Evolutionary conservation across 1,140 invertebrate genomes (phyloP).

Genomic region (Drosophila gunungcola): DNA sequence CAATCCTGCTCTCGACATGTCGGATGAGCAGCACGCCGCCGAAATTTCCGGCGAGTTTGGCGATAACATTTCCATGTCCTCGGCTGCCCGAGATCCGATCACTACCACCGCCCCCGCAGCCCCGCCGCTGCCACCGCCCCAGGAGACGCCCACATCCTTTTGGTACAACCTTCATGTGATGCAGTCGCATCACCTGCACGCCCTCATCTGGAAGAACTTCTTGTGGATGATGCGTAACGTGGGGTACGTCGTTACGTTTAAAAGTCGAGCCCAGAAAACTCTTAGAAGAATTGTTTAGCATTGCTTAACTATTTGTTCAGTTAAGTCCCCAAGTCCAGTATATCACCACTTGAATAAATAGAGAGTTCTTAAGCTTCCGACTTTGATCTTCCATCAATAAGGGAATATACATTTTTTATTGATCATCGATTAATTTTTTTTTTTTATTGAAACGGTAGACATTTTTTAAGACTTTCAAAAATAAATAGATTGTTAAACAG

Average conservation of each 20-base stretch:
- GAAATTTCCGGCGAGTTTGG: slow-evolving; percentile 95
- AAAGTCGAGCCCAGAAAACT: no score
- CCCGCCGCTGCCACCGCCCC: slow-evolving; percentile 87
- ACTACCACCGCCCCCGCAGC: slow-evolving; percentile 85
- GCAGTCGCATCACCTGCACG: slow-evolving; percentile 90
- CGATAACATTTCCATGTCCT: slow-evolving; percentile 91
- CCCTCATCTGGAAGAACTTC: slow-evolving; percentile 96
- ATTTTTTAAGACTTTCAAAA: no score
- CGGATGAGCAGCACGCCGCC: slow-evolving; percentile 88
- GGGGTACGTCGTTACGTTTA: slow-evolving; percentile 87
- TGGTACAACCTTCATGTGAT: slow-evolving; percentile 88
- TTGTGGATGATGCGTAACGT: slow-evolving; percentile 96
- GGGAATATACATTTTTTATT: no score
- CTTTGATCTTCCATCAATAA: no score
- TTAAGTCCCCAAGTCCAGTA: no score
- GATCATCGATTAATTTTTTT: no score
- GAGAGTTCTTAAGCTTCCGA: no score
- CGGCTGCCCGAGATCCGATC: slow-evolving; percentile 87
- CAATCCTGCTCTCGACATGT: slow-evolving; percentile 87
- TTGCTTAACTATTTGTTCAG: no score
- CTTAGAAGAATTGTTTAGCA: no score
- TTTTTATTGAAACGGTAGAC: no score
- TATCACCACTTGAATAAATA: no score
- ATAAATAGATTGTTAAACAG: no score
- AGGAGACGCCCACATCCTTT: slow-evolving; percentile 85